phyloP scores from a whole-genome alignment of 2,797 vertebrate genomes.

The Nannoperca australis region DNA sequence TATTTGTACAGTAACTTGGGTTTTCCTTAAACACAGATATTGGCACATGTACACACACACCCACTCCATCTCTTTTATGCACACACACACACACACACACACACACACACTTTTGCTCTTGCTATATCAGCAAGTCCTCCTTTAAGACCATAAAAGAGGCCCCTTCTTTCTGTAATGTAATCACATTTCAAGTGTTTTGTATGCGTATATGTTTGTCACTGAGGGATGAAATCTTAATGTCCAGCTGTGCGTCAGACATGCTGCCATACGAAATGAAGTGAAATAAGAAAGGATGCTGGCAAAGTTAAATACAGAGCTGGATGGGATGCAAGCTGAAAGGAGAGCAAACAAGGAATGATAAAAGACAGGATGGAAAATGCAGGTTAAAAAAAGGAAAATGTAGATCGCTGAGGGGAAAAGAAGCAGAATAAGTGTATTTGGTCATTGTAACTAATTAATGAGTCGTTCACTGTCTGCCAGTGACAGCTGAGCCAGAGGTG shows the following conservation, averaged over 20 bases:
- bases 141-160: conserved; percentile 47
- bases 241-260: conserved; percentile 56
- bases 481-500: conserved; percentile 42
- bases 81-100: neutral
- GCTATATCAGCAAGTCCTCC: conserved; percentile 38
- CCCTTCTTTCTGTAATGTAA: conserved; percentile 17
- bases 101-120: conserved; percentile 12
- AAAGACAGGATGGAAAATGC: conserved; percentile 47
- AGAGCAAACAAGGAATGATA: conserved; percentile 4
- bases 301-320: conserved; percentile 9
- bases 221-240: conserved; percentile 37
- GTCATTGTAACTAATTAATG: conserved; percentile 50
- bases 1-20: conserved; percentile 62
- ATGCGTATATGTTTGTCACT: conserved; percentile 55
- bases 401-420: conserved; percentile 2
- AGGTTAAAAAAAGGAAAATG: conserved; percentile 27
- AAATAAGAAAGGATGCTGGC: conserved; percentile 22
- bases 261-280: conserved; percentile 40
- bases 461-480: conserved; percentile 37
- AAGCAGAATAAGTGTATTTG: conserved; percentile 28
- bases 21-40: conserved; percentile 58
- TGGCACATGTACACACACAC: conserved; percentile 10
- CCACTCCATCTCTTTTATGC: conserved; percentile 24
- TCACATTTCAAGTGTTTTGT: conserved; percentile 53
- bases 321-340: conserved; percentile 7